Conservation (phyloP, 2,797 vertebrate genomes). For the Hippopotamyrus pictus region DNA sequence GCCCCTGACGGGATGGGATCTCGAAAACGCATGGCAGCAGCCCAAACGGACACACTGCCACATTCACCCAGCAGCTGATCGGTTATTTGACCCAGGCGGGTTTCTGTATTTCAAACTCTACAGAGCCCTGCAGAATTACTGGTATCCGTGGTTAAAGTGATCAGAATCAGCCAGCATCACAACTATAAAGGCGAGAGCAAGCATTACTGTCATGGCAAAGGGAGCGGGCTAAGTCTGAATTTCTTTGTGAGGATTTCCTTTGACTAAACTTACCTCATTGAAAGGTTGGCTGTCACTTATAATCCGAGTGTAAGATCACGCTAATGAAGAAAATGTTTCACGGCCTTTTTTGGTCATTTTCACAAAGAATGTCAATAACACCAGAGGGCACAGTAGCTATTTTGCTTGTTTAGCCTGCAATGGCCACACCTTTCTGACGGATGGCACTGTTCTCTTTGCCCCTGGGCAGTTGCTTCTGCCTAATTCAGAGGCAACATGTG, state of each 20-base stretch:
- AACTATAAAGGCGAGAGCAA: not conserved
- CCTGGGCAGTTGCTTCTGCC: not conserved
- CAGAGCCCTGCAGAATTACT: not conserved
- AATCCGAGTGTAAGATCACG: not conserved
- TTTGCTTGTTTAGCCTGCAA: not conserved
- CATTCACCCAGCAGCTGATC: not conserved
- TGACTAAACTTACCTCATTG: not conserved
- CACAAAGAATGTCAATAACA: not conserved
- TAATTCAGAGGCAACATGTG: conserved; percentile 10
- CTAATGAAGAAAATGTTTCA: not conserved
- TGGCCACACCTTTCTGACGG: not conserved
- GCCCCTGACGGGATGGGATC: not conserved
- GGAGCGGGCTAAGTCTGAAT: not conserved
- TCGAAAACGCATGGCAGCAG: not conserved
- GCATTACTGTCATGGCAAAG: not conserved
- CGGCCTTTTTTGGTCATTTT: not conserved
- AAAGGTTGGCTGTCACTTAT: not conserved
- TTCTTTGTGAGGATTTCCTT: not conserved
- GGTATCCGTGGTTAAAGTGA: not conserved
- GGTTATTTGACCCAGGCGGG: not conserved
- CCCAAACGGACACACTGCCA: not conserved
- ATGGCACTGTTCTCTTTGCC: not conserved
- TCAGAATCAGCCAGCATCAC: not conserved
- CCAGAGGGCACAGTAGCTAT: not conserved
- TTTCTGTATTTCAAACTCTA: not conserved